phyloP scores from a whole-genome alignment of 1,140 invertebrate genomes.

The Pseudomyrmex gracilis region DNA sequence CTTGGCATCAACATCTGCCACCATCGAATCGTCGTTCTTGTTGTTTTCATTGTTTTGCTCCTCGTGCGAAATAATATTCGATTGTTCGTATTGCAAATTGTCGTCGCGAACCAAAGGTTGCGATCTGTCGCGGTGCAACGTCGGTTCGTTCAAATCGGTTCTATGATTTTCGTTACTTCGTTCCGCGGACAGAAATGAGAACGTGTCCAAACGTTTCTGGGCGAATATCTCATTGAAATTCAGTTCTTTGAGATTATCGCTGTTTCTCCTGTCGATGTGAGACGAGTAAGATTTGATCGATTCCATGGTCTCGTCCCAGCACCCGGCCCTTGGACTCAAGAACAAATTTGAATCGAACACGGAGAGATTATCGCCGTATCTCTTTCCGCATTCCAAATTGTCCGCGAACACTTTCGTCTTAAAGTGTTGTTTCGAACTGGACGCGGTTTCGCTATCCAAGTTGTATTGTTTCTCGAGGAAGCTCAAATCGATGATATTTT shows the following conservation, averaged over 20 bases:
- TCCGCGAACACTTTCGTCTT: conserved; percentile 24
- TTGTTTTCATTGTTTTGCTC: not conserved
- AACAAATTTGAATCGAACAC: conserved; percentile 26
- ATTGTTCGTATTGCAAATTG: not conserved
- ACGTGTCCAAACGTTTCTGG: conserved; percentile 19
- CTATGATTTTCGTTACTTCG: not conserved
- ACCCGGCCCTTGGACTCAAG: not conserved
- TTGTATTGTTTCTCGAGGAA: conserved; percentile 40
- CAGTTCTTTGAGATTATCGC: not conserved
- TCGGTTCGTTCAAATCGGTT: not conserved
- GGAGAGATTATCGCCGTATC: conserved; percentile 12
- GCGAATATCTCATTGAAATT: conserved; percentile 39
- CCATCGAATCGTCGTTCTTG: not conserved
- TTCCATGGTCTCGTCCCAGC: conserved; percentile 49
- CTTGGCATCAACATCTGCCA: not conserved
- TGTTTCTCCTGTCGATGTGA: conserved; percentile 21
- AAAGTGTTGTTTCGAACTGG: not conserved
- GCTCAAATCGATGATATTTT: conserved; percentile 7
- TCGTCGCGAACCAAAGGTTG: not conserved
- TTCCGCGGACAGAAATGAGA: not conserved
- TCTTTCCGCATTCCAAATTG: conserved; percentile 19
- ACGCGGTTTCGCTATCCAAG: not conserved
- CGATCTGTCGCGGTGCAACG: not conserved
- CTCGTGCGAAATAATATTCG: not conserved
- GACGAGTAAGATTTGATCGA: conserved; percentile 50